Base-by-base conservation (phyloP, 2,797 vertebrate species). In the Uromys caudimaculatus region DNA sequence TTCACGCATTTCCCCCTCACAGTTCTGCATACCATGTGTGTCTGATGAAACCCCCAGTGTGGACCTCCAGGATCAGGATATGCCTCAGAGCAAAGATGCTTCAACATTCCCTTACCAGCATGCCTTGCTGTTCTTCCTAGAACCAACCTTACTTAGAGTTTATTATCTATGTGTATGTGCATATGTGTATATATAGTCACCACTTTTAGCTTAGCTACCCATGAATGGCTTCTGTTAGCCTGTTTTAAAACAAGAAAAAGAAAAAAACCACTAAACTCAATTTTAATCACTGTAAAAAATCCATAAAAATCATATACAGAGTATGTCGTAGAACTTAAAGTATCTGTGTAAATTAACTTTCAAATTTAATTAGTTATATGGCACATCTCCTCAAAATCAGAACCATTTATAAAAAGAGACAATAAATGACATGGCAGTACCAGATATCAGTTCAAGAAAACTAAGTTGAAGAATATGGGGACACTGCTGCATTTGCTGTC, bases 271-370 rank as follows among this genome's bases (percentile, higher is more conserved):
- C 19, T 32, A 82, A 78, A 60, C 75, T 82, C 91, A 93, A 76
- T 87, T 1, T 91, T 91, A 41, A 81, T 87, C 85, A 73, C 77
- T 29, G 1, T 47, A 95, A 88, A 88, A 44, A 96, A 47, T 89
- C 52, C 81, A 44, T 89, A 85, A 91, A 54, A 73, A 9, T 90
- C 38, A 94, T 56, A 41, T 82, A 6, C 11, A 90, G 11, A 27
- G 78, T 93, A 69, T 89, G 41, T 90, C 38, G 81, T 92, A 95
- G 95, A 93, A 85, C 47, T 81, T 89, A 35, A 16, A 54, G 17
- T 11, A 77, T 95, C 29, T 60, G 35, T 90, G 44, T 21, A 75
- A 75, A 71, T 85, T 90, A 82, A 78, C 35, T 88, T 89, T 62
- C 87, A 50, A 92, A 82, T 73, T 6, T 41, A 50, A 3, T 83